Evolutionary conservation across 1,140 invertebrate species (phyloP).

Genomic region (Bombus confusus): DNA sequence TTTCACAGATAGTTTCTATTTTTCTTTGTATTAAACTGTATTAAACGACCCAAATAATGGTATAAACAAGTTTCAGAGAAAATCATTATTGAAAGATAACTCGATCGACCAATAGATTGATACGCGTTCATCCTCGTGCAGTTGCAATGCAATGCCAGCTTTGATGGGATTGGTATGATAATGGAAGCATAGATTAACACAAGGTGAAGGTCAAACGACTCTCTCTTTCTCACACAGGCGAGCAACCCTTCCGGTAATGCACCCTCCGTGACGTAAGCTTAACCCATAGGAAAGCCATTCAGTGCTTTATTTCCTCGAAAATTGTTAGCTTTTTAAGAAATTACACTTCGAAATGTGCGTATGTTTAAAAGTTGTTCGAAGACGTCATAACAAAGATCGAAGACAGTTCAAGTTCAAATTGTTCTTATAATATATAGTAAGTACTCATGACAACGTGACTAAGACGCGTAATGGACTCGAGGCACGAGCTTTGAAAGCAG

Average conservation of each 20-base stretch:
- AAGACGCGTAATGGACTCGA: slow-evolving; percentile 12
- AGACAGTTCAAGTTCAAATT: slow-evolving; percentile 5
- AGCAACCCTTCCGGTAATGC: slow-evolving; percentile 70
- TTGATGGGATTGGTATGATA: slow-evolving; percentile 69
- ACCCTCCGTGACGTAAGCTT: slow-evolving; percentile 67
- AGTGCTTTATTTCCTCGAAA: slow-evolving; percentile 60
- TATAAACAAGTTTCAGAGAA: neutral
- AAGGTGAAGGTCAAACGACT: slow-evolving; percentile 76
- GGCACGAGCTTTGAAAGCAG: slow-evolving; percentile 7
- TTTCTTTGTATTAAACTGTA: neutral
- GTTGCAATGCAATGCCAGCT: slow-evolving; percentile 38
- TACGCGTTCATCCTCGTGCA: slow-evolving; percentile 32
- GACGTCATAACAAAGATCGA: neutral
- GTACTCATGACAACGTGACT: neutral
- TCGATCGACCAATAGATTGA: slow-evolving; percentile 30
- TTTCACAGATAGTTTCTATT: neutral
- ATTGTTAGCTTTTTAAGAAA: no score
- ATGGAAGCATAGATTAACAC: slow-evolving; percentile 76
- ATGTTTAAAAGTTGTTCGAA: neutral
- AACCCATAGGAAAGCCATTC: slow-evolving; percentile 71
- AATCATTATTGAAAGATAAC: neutral
- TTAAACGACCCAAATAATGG: no score
- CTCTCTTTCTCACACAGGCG: slow-evolving; percentile 64
- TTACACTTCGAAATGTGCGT: no score
- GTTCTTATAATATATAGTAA: slow-evolving; percentile 2